Conservation (phyloP, 2,888 invertebrate genomes). For the Anthophora plumipes region DNA sequence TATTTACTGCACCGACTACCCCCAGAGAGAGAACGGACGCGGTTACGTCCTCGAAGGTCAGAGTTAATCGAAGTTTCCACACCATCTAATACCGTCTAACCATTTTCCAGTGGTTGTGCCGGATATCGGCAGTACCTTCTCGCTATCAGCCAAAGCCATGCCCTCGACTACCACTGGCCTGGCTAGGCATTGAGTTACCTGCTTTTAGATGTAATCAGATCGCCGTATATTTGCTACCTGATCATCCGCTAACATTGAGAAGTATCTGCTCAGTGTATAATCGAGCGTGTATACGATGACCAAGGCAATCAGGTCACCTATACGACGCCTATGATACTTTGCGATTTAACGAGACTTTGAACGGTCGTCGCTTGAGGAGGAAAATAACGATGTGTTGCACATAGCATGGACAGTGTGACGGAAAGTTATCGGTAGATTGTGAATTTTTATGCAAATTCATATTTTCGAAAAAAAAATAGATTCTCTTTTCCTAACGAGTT, state of each 20-base stretch:
- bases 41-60: conserved; percentile 56
- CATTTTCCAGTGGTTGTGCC: conserved; percentile 52
- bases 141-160: conserved; percentile 50
- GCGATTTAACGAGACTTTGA: neutral
- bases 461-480: too few relatives aligned
- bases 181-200: conserved; percentile 53
- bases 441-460: too few relatives aligned
- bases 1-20: conserved; percentile 48
- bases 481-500: too few relatives aligned
- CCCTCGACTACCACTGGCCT: conserved; percentile 4
- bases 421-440: too few relatives aligned
- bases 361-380: neutral
- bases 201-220: conserved; percentile 48
- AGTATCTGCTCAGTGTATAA: neutral
- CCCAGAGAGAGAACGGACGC: conserved; percentile 16
- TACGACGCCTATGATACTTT: neutral
- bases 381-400: too few relatives aligned
- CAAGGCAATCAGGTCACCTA: neutral
- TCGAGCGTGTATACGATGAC: neutral
- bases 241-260: conserved; percentile 21
- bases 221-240: conserved; percentile 27
- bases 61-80: conserved; percentile 68
- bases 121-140: conserved; percentile 45
- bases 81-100: conserved; percentile 61
- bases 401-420: too few relatives aligned